A percentile compares a stretch with the other conserved stretches of the same genome.
phyloP scores from a whole-genome alignment of 2,888 invertebrate species.

The Lordiphosa andalusiaca region DNA sequence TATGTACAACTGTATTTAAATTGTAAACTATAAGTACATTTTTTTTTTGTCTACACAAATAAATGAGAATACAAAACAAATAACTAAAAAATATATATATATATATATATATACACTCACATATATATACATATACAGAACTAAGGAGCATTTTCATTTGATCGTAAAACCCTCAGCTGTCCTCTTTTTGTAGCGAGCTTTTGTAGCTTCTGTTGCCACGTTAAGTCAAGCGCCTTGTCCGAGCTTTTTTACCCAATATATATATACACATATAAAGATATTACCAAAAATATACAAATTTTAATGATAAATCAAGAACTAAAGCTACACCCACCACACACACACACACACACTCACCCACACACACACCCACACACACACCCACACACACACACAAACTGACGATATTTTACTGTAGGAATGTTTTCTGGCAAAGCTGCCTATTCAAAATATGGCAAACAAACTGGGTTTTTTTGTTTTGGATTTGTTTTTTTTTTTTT shows the following conservation, averaged over 20 bases:
- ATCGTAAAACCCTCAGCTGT: slow-evolving; percentile 8
- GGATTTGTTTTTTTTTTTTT: neutral
- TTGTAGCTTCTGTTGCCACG: slow-evolving; percentile 67
- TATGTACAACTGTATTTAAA: slow-evolving; percentile 49
- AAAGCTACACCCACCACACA: slow-evolving; percentile 1
- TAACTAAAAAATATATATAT: slow-evolving; percentile 17
- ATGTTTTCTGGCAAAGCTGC: slow-evolving; percentile 16
- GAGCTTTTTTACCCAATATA: slow-evolving; percentile 60
- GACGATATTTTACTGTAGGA: slow-evolving; percentile 17
- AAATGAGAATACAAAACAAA: slow-evolving; percentile 23
- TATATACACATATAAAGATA: slow-evolving; percentile 28
- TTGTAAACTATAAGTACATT: slow-evolving; percentile 50
- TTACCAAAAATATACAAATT: slow-evolving; percentile 35
- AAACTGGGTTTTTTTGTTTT: neutral
- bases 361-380: too few species aligned
- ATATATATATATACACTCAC: slow-evolving; percentile 24
- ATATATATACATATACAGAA: slow-evolving; percentile 20
- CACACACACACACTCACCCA: too few species aligned
- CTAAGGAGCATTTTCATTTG: slow-evolving; percentile 28
- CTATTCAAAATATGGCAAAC: slow-evolving; percentile 30
- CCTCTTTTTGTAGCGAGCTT: slow-evolving; percentile 57
- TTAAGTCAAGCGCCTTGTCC: slow-evolving; percentile 67
- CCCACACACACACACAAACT: too few species aligned
- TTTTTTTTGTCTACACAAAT: slow-evolving; percentile 59
- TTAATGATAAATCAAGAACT: slow-evolving; percentile 21